Evolutionary conservation across 2,888 invertebrate species (phyloP).

Genomic region (Pristionchus maxplancki): DNA sequence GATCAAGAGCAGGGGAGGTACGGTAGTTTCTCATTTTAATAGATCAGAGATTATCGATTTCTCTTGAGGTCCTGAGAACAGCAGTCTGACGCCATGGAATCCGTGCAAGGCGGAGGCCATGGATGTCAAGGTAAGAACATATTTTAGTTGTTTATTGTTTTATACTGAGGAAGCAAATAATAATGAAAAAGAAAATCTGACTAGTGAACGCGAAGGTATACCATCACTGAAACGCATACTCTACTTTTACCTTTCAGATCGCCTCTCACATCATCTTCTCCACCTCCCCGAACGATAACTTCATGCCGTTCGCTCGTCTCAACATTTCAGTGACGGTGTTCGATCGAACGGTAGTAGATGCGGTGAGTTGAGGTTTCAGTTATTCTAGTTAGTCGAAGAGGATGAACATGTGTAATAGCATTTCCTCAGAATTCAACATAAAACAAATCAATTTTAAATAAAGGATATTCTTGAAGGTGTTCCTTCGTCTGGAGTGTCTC

Average conservation of each 20-base stretch:
- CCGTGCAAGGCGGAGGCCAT: slow-evolving; percentile 41
- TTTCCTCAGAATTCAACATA: no score
- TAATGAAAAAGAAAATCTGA: not conserved
- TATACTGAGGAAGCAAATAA: not conserved
- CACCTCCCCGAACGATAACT: not conserved
- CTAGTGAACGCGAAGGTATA: not conserved
- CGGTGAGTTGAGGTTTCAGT: not conserved
- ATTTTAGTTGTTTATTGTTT: not conserved
- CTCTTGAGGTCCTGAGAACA: slow-evolving; percentile 35
- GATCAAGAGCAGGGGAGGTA: slow-evolving; percentile 34
- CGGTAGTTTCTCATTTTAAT: not conserved
- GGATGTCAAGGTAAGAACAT: slow-evolving; percentile 29
- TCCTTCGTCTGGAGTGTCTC: slow-evolving; percentile 66
- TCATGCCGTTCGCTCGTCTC: slow-evolving; percentile 31
- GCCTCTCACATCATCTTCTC: slow-evolving; percentile 14
- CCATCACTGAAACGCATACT: not conserved
- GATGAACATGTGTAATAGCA: no score
- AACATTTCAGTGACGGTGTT: slow-evolving; percentile 44
- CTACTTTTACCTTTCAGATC: not conserved
- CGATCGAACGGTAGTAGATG: slow-evolving; percentile 2
- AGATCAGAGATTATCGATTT: not conserved
- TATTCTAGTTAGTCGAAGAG: not conserved
- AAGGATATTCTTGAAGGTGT: slow-evolving; percentile 49
- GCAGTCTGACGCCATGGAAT: slow-evolving; percentile 44
- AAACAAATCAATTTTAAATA: no score